Evolutionary conservation across 2,888 invertebrate species (phyloP), one percentile per base, ranked within the genome.

Genomic region (Leuctra nigra): DNA sequence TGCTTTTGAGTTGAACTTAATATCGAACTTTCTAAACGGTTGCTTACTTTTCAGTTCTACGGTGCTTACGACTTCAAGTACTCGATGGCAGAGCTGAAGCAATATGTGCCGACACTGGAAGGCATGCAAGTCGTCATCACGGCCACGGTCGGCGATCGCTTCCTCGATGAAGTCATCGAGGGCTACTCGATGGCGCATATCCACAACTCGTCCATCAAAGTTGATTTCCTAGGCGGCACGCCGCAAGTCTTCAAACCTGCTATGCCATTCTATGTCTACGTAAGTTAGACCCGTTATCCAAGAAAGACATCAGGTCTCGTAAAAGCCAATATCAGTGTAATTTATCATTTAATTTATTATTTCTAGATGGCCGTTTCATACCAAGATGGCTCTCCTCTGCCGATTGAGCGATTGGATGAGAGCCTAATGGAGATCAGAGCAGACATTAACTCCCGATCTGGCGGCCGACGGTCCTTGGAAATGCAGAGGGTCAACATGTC

Each of bases 201-300:
- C 52, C 93, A 86, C 69, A 92, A 93, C 73, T 91, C 93, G 0
- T 88, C 88, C 6, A 78, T 94, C 6, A 81, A 83, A 54, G 79
- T 96, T 1, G 79, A 83, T 35, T 92, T 96, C 72, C 77, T 96
- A 1, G 97, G 96, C 0, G 92, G 91, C 29, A 81, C 86, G 0
- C 91, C 96, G 6, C 92, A 96, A 72, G 87, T 97, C 14, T 96
- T 96, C 74, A 97, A 96, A 71, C 96, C 97, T 0, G 80, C 90
- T 7, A 94, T 96, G 89, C 91, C 94, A 0, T 87, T 93, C 66
- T 86, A 85, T 61, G 79, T 85, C 48, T 91, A 91, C 70, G 88
- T 89, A 72, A 81, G 84, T 75, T n/a, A n/a, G n/a, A n/a, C n/a
- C n/a, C n/a, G n/a, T n/a, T n/a, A n/a, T n/a, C n/a, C n/a, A n/a